Percentiles rank a stretch among this genome's conserved stretches.
These are phyloP conservation scores for Dasypogon diadema DNA, from an alignment of 2,888 invertebrate genomes.

Conservation along the genomic window DNA sequence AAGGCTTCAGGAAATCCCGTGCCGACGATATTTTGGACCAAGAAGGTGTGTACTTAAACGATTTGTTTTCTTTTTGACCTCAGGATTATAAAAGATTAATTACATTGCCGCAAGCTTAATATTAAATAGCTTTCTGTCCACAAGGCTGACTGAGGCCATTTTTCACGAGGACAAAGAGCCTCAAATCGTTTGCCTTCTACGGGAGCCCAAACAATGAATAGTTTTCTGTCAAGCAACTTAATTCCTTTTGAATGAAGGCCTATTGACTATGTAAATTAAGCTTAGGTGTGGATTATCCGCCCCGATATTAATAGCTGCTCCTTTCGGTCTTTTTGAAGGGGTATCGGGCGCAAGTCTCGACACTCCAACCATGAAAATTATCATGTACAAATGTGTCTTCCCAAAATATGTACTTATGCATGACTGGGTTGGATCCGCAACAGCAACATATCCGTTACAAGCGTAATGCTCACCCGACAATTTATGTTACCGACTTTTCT, in stretches of 20 bases:
- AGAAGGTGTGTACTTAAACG: constrained; percentile 64
- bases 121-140: constrained; percentile 37
- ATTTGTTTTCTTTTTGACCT: constrained; percentile 31
- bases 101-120: constrained; percentile 5
- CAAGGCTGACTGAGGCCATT: constrained; percentile 29
- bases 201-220: constrained; percentile 24
- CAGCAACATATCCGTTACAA: constrained; percentile 32
- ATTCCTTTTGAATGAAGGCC: constrained; percentile 10
- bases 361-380: not conserved
- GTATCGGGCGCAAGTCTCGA: not conserved
- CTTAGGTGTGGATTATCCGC: constrained; percentile 22
- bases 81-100: constrained; percentile 25
- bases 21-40: constrained; percentile 77
- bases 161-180: constrained; percentile 13
- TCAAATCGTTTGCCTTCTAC: not conserved
- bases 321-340: not conserved
- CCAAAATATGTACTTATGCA: constrained; percentile 11
- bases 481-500: constrained; percentile 38
- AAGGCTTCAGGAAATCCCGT: constrained; percentile 80
- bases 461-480: constrained; percentile 35
- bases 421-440: not conserved
- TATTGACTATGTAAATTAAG: constrained; percentile 27
- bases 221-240: constrained; percentile 16
- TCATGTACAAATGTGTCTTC: constrained; percentile 28
- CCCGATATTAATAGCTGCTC: constrained; percentile 18